A percentile compares a stretch with the other conserved stretches of the same genome.
Evolutionary conservation across 1,140 invertebrate genomes (phyloP).

Genomic region (Euura lappo): DNA sequence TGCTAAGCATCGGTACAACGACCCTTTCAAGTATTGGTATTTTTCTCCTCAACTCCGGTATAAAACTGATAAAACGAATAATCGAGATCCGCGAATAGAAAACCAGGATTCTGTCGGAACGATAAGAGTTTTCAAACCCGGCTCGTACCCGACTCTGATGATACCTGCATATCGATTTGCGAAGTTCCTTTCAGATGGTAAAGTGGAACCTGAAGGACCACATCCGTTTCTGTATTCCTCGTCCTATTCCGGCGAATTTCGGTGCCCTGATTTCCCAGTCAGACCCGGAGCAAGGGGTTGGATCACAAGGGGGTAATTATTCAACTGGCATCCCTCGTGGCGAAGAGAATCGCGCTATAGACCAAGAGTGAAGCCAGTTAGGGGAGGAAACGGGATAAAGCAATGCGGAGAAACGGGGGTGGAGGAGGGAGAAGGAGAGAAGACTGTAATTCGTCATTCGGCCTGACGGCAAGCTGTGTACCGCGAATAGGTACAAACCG

Average conservation of each 20-base stretch:
- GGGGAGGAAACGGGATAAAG: too few species aligned
- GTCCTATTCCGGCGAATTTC: constrained; percentile 52
- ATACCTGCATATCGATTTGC: constrained; percentile 44
- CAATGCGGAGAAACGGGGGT: too few species aligned
- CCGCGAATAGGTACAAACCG: too few species aligned
- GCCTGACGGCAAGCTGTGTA: too few species aligned
- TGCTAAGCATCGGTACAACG: background rate
- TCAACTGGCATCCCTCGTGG: constrained; percentile 53
- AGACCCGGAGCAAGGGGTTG: constrained; percentile 34
- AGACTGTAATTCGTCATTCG: too few species aligned
- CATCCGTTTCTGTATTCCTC: too few species aligned
- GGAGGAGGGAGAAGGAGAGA: too few species aligned
- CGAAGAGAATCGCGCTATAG: too few species aligned
- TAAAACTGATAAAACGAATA: constrained; percentile 1
- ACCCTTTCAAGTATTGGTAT: background rate
- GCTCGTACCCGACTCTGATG: constrained; percentile 46
- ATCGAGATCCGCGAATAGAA: background rate
- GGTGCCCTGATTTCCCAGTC: constrained; percentile 36
- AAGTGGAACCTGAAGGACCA: too few species aligned
- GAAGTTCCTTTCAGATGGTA: constrained; percentile 32
- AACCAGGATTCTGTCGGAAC: background rate
- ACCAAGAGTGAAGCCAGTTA: too few species aligned
- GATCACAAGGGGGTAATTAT: constrained; percentile 56
- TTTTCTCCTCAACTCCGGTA: background rate
- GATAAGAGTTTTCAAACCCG: constrained; percentile 40